Evolutionary conservation across 2,888 invertebrate species (phyloP), one percentile per base, ranked within the genome.

Genomic region (Calameuta filiformis): DNA sequence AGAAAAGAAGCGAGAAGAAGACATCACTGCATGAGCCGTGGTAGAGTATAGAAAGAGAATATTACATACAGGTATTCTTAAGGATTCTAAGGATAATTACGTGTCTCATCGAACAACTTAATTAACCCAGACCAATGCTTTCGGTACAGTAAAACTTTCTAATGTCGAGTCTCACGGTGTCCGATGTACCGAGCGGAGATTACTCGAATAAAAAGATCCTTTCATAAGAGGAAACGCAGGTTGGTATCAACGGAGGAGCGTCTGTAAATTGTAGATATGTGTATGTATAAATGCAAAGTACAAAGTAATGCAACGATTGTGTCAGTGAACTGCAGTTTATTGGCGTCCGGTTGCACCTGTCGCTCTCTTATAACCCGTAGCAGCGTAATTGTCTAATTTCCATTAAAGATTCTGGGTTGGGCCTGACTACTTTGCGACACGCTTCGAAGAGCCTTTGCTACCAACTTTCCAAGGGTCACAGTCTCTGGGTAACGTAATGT

Each of bases 331-430:
- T 56, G 56, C 23, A 56, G 56, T 56, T 23, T 56, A 56, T 56
- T 56, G 83, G 88, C 87, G 89, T 89, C 89, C 89, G 87, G 88
- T 86, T 89, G 87, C 89, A 89, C 89, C 89, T 89, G 89, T 83
- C 82, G 75, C 78, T 83, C 81, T 80, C 81, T 80, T 56, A 83
- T 79, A 79, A 82, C 79, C 83, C 83, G 83, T 84, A 85, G 85
- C 85, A 80, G 83, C 82, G 78, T 85, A 84, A 86, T 84, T 80
- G 81, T 82, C 79, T 84, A 83, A 86, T 84, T 83, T 81, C 81
- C 81, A 77, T 82, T 80, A 81, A 82, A 79, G 80, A 77, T 82
- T 79, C 81, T 84, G 79, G 81, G 83, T 77, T 81, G 83, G 83
- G 83, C 81, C 77, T 23, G 56, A 79, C 78, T 79, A 77, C 82